phyloP scores from a whole-genome alignment of 2,888 invertebrate species.

The Acanthopleura granulata region DNA sequence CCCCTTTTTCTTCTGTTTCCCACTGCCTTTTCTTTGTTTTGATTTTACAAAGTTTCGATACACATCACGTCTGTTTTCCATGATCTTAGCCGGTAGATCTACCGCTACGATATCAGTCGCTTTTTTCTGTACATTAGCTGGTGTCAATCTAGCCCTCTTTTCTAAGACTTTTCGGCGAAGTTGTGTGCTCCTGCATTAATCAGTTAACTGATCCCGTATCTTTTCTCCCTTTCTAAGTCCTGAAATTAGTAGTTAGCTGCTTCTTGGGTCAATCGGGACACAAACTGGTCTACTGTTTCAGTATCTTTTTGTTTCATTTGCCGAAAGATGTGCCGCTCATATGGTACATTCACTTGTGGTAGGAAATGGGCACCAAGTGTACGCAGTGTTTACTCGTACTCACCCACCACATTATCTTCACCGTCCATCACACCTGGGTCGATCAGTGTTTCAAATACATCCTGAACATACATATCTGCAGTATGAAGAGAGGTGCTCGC shows the following conservation, averaged over 20 bases:
- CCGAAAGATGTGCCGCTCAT: constrained; percentile 22
- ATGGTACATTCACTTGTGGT: constrained; percentile 21
- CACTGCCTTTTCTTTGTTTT: not conserved
- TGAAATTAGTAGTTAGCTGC: constrained; percentile 5
- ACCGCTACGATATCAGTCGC: constrained; percentile 5
- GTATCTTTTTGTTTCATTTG: constrained; percentile 15
- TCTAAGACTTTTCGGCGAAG: constrained; percentile 8
- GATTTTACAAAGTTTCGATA: constrained; percentile 15
- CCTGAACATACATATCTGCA: constrained; percentile 22
- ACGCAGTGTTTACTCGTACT: not conserved
- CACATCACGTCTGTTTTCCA: constrained; percentile 12
- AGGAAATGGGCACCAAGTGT: constrained; percentile 8
- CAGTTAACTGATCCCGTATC: constrained; percentile 12
- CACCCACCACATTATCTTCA: not conserved
- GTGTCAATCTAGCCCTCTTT: constrained; percentile 8
- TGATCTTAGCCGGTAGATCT: constrained; percentile 14
- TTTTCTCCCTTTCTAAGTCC: constrained; percentile 1
- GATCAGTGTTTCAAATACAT: constrained; percentile 20
- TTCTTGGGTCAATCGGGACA: constrained; percentile 3
- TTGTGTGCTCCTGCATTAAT: not conserved
- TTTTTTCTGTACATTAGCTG: constrained; percentile 1
- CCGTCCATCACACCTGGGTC: constrained; percentile 14
- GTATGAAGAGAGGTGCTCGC: constrained; percentile 16
- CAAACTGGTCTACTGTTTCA: constrained; percentile 20
- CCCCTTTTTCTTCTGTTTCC: not conserved